These are phyloP conservation scores for Ciconia maguari DNA, from an alignment of 2,113 vertebrate species.

Conservation along the genomic window DNA sequence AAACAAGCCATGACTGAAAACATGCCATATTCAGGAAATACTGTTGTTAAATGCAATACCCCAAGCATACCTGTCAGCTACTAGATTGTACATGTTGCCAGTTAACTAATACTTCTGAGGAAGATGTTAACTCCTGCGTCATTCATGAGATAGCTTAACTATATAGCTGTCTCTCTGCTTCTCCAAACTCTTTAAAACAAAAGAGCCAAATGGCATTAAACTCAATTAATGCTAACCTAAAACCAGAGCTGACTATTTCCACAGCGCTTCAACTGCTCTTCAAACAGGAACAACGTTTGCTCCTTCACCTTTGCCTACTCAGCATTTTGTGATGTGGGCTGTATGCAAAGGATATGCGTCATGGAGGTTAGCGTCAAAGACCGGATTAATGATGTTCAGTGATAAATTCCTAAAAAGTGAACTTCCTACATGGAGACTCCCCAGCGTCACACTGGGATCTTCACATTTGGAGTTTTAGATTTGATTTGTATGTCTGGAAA, in stretches of 20 bases:
- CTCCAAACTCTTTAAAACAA: neutral
- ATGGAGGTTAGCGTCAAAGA: neutral
- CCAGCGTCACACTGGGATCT: neutral
- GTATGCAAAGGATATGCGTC: accelerated
- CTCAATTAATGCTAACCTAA: neutral
- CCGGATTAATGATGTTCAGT: neutral
- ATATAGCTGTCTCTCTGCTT: neutral
- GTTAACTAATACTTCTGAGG: neutral
- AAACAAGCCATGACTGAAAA: neutral
- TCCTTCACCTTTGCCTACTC: neutral
- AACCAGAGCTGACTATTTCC: neutral
- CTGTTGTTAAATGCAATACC: neutral
- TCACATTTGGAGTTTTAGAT: neutral
- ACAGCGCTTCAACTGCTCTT: neutral
- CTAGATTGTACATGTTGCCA: no score
- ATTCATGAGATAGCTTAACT: neutral
- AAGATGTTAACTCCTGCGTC: neutral
- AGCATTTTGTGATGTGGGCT: neutral
- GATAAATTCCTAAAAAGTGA: neutral
- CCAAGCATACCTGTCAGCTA: neutral
- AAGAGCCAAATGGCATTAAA: neutral
- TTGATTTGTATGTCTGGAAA: neutral
- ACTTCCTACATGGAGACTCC: neutral
- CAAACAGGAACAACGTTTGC: accelerated
- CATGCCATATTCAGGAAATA: neutral